Percentiles rank a stretch among this genome's conserved stretches.
phyloP scores from a whole-genome alignment of 2,888 invertebrate species.

The Brachypalpus laphriformis region DNA sequence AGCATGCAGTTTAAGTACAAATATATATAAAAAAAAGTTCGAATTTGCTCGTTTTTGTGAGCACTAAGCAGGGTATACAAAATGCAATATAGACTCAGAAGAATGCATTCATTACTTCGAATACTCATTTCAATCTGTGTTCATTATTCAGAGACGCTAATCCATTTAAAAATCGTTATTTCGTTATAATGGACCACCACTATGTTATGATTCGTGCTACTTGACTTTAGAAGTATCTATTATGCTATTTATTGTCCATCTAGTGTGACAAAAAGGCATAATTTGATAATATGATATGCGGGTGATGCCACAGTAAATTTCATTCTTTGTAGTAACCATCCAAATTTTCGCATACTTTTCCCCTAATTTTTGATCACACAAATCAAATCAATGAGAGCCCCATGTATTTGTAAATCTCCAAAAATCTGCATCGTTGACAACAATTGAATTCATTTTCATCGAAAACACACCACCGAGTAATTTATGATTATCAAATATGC shows the following conservation, averaged over 20 bases:
- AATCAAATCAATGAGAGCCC: slow-evolving; percentile 30
- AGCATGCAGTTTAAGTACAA: too few relatives aligned
- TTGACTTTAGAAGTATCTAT: too few relatives aligned
- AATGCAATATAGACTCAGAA: too few relatives aligned
- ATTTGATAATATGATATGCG: background rate
- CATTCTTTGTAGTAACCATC: background rate
- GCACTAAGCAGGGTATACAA: too few relatives aligned
- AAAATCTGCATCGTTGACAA: slow-evolving; percentile 48
- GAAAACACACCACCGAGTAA: slow-evolving; percentile 48
- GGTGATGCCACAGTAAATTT: background rate
- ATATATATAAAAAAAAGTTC: too few relatives aligned
- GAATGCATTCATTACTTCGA: too few relatives aligned
- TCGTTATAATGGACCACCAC: too few relatives aligned
- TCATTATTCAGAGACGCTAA: too few relatives aligned
- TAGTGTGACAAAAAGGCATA: background rate
- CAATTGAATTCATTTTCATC: slow-evolving; percentile 50
- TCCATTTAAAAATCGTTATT: too few relatives aligned
- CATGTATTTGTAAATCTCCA: slow-evolving; percentile 5
- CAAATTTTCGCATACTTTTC: background rate
- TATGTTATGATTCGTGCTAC: too few relatives aligned
- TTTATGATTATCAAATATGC: slow-evolving; percentile 69
- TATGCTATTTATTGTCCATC: background rate
- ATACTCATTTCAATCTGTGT: too few relatives aligned
- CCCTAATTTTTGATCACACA: slow-evolving; percentile 43
- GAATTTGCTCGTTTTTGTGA: too few relatives aligned